phyloP scores from a whole-genome alignment of 2,113 vertebrate genomes.

The Cyanocitta stelleri region DNA sequence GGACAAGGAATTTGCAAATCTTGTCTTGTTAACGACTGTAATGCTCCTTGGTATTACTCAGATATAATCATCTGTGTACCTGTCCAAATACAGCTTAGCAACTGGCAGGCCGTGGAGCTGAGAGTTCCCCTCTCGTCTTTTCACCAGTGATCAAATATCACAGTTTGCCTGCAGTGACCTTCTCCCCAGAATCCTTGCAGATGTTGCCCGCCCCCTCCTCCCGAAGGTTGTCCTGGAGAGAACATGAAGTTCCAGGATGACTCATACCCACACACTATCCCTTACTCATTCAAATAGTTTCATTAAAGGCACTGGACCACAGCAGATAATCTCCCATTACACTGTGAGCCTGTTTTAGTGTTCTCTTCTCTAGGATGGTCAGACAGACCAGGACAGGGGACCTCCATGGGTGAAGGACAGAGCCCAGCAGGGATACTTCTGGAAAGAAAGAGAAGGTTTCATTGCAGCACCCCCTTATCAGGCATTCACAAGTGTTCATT shows the following conservation, averaged over 20 bases:
- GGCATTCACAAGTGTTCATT: not conserved
- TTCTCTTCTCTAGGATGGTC: not conserved
- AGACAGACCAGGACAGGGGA: not conserved
- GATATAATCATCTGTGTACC: not conserved
- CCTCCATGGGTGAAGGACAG: not conserved
- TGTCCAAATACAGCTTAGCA: not conserved
- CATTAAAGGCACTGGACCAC: not conserved
- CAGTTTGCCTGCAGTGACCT: not conserved
- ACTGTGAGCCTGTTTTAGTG: not conserved
- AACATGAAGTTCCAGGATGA: constrained; percentile 16
- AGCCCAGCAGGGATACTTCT: not conserved
- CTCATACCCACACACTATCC: not conserved
- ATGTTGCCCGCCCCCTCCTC: constrained; percentile 7
- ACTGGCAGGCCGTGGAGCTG: not conserved
- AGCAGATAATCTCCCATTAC: not conserved
- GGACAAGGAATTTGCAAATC: constrained; percentile 59
- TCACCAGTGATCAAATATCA: not conserved
- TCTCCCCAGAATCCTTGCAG: constrained; percentile 11
- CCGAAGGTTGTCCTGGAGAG: not conserved
- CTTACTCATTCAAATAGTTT: not conserved
- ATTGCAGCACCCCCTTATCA: not conserved
- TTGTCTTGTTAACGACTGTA: not conserved
- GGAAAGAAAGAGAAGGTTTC: not conserved
- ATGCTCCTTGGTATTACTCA: not conserved
- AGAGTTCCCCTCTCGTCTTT: not conserved